phyloP scores from a whole-genome alignment of 2,888 invertebrate genomes.

The Euplagia quadripunctaria region DNA sequence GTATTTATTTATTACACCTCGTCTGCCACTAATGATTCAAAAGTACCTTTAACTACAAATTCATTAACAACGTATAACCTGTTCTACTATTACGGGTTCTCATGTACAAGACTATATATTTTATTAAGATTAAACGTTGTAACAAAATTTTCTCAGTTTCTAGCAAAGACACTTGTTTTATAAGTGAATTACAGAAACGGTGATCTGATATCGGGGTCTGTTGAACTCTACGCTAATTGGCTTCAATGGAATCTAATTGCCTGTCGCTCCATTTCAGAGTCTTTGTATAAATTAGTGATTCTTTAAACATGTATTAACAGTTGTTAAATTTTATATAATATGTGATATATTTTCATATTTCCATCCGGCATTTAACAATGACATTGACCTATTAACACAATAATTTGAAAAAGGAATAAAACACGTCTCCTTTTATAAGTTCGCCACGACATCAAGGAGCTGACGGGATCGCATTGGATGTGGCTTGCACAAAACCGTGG shows the following conservation, averaged over 20 bases:
- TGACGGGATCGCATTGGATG: too few species aligned
- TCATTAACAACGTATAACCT: neutral
- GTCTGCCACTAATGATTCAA: too few species aligned
- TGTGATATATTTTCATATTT: too few species aligned
- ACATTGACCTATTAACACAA: too few species aligned
- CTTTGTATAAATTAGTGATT: neutral
- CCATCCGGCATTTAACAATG: neutral
- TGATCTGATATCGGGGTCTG: neutral
- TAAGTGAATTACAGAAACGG: conserved; percentile 1
- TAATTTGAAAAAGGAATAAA: too few species aligned
- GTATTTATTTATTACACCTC: too few species aligned
- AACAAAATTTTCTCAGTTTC: neutral
- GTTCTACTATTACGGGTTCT: neutral
- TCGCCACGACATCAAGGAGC: too few species aligned
- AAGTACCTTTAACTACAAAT: too few species aligned
- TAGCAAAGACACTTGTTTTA: neutral
- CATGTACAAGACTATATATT: neutral
- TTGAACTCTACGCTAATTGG: conserved; percentile 23
- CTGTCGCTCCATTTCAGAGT: neutral
- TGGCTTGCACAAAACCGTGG: too few species aligned
- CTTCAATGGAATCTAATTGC: neutral
- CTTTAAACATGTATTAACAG: neutral
- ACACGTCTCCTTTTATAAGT: neutral
- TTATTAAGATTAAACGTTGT: neutral
- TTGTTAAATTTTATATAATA: neutral